phyloP scores from a whole-genome alignment of 2,113 vertebrate genomes.

The Cephalopterus ornatus region DNA sequence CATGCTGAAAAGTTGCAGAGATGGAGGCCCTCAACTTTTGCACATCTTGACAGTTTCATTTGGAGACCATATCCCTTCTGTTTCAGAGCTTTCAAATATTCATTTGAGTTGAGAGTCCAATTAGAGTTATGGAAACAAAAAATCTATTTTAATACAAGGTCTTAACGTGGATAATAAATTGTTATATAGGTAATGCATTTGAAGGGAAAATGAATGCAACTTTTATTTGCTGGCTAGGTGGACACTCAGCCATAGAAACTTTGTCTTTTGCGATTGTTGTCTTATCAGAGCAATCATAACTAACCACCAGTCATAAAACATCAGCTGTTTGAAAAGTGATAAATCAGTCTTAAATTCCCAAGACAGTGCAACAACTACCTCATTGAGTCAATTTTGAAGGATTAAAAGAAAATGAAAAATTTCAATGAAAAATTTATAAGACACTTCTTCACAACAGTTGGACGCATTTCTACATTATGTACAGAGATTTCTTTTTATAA shows the following conservation, averaged over 20 bases:
- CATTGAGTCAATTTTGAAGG: neutral
- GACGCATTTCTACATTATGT: neutral
- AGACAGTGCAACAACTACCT: neutral
- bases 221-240: neutral
- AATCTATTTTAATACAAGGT: neutral
- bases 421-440: neutral
- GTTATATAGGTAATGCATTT: neutral
- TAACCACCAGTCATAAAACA: neutral
- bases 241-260: neutral
- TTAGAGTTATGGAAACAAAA: neutral
- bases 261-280: neutral
- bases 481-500: neutral
- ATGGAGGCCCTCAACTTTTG: neutral
- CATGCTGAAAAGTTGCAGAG: neutral
- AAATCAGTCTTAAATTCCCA: neutral
- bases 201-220: neutral
- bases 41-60: neutral
- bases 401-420: neutral
- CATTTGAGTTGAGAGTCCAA: neutral
- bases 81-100: neutral
- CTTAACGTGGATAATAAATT: neutral
- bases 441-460: fast-evolving
- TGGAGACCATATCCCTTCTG: neutral
- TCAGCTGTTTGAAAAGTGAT: neutral
- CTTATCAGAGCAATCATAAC: neutral